These are phyloP conservation scores for rabbit (Oryctolagus cuniculus) DNA, from an alignment of 2,113 vertebrate species.

Conservation along the genomic window mOryCun1.1 NC_091436.1:152023501-152024000, in stretches of 20 bases:
- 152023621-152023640: neutral
- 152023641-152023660: neutral
- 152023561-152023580: too few species aligned
- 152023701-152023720: neutral
- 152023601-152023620: neutral
- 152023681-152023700: neutral
- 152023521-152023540: too few species aligned
- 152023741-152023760: neutral
- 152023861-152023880: neutral
- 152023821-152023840: neutral
- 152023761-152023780: neutral
- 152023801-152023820: neutral
- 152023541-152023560: too few species aligned
- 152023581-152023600: too few species aligned
- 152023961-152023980: neutral
- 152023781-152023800: conserved; percentile 29
- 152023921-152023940: neutral
- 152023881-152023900: too few species aligned
- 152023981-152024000: neutral
- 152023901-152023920: neutral
- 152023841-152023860: neutral
- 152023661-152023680: neutral
- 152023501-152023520: too few species aligned
- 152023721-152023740: neutral
- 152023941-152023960: neutral